Evolutionary conservation across 2,113 vertebrate species (phyloP), one percentile per base, ranked within the genome.

Genomic region (Syngnathus typhle): DNA sequence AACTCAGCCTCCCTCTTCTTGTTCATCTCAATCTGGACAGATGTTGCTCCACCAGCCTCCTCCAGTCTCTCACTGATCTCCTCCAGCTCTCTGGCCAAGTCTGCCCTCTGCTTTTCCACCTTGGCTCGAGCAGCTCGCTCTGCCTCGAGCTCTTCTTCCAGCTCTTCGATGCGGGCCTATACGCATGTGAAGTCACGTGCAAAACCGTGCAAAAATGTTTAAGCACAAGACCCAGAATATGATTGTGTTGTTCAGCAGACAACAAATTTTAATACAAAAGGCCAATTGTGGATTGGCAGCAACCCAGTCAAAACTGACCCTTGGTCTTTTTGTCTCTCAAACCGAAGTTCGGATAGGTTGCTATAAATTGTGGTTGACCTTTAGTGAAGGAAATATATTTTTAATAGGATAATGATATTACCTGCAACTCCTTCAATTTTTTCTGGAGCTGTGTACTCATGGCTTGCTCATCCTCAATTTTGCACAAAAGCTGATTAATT

Each of bases 1-100:
- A 94, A 93, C 68, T 94, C 94, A 0, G 85, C 88, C 70, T 95
- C 93, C 0, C 93, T 85, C 79, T 95, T 95, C 90, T 95, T 95
- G 88, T 93, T 87, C 85, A 88, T 84, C 82, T 88, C 84, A 44
- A 87, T 79, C 76, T 87, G 87, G 64, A 56, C 78, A 46, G 78
- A n/a, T 27, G 85, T 88, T n/a, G 88, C 86, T 70, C 83, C 85
- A 19, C 84, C 84, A 43, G 84, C 84, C 72, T 87, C 85, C 71
- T 87, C 85, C 76, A 87, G 80, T 64, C 83, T 82, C 79, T 87
- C 85, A 60, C 78, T 87, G 83, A 85, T 81, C 70, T 85, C 86
- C 79, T 88, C 82, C 71, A 85, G 77, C 70, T 85, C 84, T 68
- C 81, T 77, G 60, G 84, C 71, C 67, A 88, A 46, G 65, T 85